phyloP scores from a whole-genome alignment of 2,888 invertebrate genomes.

The Rosalia funebris region DNA sequence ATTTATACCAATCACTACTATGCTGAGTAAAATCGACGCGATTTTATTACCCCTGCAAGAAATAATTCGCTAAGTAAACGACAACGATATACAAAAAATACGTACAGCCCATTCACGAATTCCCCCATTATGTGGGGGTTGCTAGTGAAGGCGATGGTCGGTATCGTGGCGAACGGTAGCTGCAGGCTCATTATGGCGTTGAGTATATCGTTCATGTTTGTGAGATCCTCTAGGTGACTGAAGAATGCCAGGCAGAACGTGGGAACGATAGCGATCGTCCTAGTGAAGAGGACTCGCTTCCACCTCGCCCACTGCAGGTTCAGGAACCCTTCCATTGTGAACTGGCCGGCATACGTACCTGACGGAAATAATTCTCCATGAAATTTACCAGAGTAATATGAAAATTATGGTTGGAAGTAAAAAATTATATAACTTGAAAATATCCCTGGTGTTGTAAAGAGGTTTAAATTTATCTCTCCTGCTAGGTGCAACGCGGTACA shows the following conservation, averaged over 20 bases:
- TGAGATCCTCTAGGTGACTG: conserved; percentile 75
- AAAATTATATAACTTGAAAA: no score
- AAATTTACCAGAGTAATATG: no score
- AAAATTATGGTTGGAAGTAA: no score
- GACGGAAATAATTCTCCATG: conserved; percentile 29
- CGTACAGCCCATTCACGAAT: conserved; percentile 83
- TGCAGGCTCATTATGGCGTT: conserved; percentile 90
- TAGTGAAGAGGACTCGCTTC: conserved; percentile 83
- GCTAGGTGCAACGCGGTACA: no score
- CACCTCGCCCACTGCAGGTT: conserved; percentile 87
- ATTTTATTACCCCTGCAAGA: conserved; percentile 74
- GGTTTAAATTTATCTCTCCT: no score
- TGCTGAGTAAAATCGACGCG: conserved; percentile 73
- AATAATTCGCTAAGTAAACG: not conserved
- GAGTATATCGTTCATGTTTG: conserved; percentile 84
- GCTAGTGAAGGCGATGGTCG: conserved; percentile 87
- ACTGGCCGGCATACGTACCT: conserved; percentile 85
- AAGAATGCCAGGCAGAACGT: conserved; percentile 78
- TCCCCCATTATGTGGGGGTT: conserved; percentile 83
- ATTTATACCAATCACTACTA: conserved; percentile 81
- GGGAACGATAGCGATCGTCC: conserved; percentile 82
- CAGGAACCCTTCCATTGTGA: conserved; percentile 89
- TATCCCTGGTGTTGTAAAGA: no score
- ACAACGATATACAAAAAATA: conserved; percentile 36
- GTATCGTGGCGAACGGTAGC: conserved; percentile 87